These are phyloP conservation scores for Prorops nasuta DNA, from an alignment of 1,140 invertebrate species.

Conservation along the genomic window DNA sequence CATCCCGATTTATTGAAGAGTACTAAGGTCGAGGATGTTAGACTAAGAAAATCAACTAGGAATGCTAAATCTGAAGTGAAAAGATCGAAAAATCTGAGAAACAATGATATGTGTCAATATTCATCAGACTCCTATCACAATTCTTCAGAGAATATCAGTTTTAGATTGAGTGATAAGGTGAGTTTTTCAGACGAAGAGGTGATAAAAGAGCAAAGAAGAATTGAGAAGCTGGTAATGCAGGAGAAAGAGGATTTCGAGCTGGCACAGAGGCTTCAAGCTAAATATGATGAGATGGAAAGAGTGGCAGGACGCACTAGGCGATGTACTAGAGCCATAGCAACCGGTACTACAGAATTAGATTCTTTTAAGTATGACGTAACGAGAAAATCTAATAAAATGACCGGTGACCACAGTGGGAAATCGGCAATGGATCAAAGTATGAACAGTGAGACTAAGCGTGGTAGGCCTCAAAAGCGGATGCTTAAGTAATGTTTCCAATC, in stretches of 20 bases:
- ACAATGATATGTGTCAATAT: no score
- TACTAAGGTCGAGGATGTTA: not conserved
- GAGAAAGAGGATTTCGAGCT: slow-evolving; percentile 50
- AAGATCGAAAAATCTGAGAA: no score
- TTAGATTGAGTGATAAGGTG: no score
- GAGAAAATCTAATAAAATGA: slow-evolving; percentile 9
- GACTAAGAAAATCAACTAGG: slow-evolving; percentile 11
- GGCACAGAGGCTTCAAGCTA: slow-evolving; percentile 41
- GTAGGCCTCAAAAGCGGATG: slow-evolving; percentile 27
- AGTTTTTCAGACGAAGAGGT: slow-evolving; percentile 29
- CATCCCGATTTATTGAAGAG: no score
- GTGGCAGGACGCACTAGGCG: slow-evolving; percentile 45
- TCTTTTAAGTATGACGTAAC: slow-evolving; percentile 10
- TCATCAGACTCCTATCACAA: no score
- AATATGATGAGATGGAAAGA: slow-evolving; percentile 47
- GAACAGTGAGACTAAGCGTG: slow-evolving; percentile 20
- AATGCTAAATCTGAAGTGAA: slow-evolving; percentile 9
- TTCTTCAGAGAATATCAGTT: no score
- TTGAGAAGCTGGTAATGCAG: slow-evolving; percentile 41
- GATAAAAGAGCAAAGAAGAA: slow-evolving; percentile 41
- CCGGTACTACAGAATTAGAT: slow-evolving; percentile 10
- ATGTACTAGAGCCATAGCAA: slow-evolving; percentile 15
- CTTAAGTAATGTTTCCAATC: no score
- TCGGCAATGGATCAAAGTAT: slow-evolving; percentile 7
- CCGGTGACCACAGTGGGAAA: slow-evolving; percentile 14